These are phyloP conservation scores for Scaptomyza caliginosa DNA, from an alignment of 2,888 invertebrate species.

Conservation along the genomic window DNA sequence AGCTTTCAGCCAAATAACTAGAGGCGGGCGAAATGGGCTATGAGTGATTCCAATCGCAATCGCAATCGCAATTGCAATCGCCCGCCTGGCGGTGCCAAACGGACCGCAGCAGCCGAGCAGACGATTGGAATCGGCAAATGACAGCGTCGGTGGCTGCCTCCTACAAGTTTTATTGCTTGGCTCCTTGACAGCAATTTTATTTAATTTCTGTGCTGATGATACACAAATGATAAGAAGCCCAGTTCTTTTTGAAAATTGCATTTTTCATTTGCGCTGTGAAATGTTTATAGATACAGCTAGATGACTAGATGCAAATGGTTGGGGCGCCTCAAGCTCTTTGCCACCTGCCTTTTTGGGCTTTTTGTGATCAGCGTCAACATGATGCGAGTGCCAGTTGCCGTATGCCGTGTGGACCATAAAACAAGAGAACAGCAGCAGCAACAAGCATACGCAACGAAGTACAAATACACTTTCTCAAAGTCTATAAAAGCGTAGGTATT, in stretches of 20 bases:
- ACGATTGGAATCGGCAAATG: constrained; percentile 71
- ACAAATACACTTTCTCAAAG: constrained; percentile 17
- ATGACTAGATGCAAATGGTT: constrained; percentile 53
- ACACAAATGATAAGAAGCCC: constrained; percentile 65
- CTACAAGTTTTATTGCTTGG: constrained; percentile 60
- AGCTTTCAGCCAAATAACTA: constrained; percentile 7
- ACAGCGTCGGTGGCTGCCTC: constrained; percentile 57
- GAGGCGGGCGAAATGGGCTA: constrained; percentile 59
- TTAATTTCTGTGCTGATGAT: constrained; percentile 68
- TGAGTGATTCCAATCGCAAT: constrained; percentile 73
- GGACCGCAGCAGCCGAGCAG: constrained; percentile 70
- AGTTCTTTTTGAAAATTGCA: constrained; percentile 62
- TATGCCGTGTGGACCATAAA: constrained; percentile 59
- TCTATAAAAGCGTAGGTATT: no score
- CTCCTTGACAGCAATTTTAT: constrained; percentile 68
- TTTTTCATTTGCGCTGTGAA: constrained; percentile 65
- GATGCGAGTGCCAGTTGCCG: constrained; percentile 52
- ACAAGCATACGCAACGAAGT: neutral
- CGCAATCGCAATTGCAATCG: constrained; percentile 63
- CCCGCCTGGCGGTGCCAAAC: constrained; percentile 73
- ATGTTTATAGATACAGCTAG: constrained; percentile 41
- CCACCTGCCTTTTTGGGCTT: constrained; percentile 35
- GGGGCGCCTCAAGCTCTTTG: constrained; percentile 23
- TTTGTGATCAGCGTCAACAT: constrained; percentile 70
- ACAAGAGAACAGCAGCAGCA: constrained; percentile 14